Conservation (phyloP, 1,140 invertebrate species). For the Drosophila pallidifrons region DNA sequence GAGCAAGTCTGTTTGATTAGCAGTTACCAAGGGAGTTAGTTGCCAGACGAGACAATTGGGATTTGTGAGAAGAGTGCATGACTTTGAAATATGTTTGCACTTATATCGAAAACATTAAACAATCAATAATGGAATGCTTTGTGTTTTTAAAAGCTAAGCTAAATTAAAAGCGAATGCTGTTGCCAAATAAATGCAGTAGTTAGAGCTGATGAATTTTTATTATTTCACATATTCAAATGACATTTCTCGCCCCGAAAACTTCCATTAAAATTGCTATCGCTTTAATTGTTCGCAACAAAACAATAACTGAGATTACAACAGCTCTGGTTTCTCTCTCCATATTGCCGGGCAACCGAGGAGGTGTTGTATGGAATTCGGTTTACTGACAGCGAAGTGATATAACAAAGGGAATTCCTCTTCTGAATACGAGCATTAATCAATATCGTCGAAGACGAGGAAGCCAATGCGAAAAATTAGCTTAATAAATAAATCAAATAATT, state of each 20-base stretch:
- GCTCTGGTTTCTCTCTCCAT: not conserved
- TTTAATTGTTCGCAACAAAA: not conserved
- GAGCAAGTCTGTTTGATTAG: slow-evolving; percentile 5
- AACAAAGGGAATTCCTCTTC: slow-evolving; percentile 10
- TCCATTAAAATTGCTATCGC: too few species aligned
- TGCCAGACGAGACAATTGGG: not conserved
- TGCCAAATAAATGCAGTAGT: too few species aligned
- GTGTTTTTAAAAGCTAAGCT: too few species aligned
- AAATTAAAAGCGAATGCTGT: too few species aligned
- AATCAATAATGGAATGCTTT: too few species aligned
- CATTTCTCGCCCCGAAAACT: too few species aligned
- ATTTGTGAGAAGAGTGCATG: not conserved
- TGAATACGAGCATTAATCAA: slow-evolving; percentile 30
- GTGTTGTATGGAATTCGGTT: slow-evolving; percentile 7
- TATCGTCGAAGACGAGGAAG: slow-evolving; percentile 14
- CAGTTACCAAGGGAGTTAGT: not conserved
- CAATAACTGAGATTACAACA: not conserved
- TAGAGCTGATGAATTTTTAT: too few species aligned
- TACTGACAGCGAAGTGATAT: not conserved
- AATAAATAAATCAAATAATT: slow-evolving; percentile 78
- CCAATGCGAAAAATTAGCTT: slow-evolving; percentile 44
- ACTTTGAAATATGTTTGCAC: not conserved
- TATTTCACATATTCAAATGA: too few species aligned
- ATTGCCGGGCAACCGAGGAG: not conserved
- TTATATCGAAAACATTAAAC: too few species aligned